Evolutionary conservation across 2,113 vertebrate species (phyloP).

Genomic region (Lethenteron camtschaticum): DNA sequence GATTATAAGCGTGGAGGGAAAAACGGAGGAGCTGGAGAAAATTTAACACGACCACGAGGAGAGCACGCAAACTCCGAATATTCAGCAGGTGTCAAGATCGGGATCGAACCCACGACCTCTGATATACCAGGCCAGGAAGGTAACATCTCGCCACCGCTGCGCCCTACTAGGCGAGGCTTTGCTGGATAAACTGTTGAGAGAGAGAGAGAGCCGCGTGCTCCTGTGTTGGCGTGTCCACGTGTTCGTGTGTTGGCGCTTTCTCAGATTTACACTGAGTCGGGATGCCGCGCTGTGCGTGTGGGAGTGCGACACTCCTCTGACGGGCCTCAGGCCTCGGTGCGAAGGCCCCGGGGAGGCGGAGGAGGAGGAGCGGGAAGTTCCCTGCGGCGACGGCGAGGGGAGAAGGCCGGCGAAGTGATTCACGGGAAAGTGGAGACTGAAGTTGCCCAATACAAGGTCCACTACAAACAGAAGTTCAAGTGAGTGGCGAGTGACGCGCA

Average conservation of each 20-base stretch:
- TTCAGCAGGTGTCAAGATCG: no score
- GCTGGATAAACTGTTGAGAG: no score
- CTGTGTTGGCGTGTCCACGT: background rate
- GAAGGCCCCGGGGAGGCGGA: conserved; percentile 16
- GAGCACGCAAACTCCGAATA: no score
- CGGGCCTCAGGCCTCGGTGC: conserved; percentile 26
- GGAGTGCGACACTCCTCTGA: conserved; percentile 57
- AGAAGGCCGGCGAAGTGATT: conserved; percentile 27
- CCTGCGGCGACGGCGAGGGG: conserved; percentile 16
- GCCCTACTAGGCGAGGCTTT: no score
- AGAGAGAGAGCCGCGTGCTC: no score
- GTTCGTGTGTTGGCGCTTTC: background rate
- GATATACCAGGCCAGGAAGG: no score
- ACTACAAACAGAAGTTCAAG: conserved; percentile 46
- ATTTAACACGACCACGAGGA: no score
- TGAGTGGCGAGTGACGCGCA: conserved; percentile 20
- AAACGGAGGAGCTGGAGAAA: no score
- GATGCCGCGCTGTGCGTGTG: conserved; percentile 70
- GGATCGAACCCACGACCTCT: no score
- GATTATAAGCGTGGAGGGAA: no score
- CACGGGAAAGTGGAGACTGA: conserved; percentile 28
- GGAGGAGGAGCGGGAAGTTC: conserved; percentile 14
- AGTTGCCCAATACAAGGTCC: conserved; percentile 31
- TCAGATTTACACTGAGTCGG: conserved; percentile 75
- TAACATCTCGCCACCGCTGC: no score